These are phyloP conservation scores for Otus sunia DNA, from an alignment of 2,113 vertebrate genomes.

Conservation along the genomic window DNA sequence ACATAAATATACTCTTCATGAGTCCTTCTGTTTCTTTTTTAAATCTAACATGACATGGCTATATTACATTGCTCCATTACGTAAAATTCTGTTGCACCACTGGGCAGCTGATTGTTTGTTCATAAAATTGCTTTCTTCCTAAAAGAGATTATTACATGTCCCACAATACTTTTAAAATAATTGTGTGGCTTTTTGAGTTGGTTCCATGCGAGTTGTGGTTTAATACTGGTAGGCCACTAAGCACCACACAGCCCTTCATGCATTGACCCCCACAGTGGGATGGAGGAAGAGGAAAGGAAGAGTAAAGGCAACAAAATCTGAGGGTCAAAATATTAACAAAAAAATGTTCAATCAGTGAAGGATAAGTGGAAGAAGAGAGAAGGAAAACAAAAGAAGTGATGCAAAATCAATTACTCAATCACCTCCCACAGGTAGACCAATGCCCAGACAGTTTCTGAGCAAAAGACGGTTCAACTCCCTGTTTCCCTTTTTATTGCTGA, in stretches of 20 bases:
- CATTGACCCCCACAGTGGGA: background rate
- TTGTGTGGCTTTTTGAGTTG: background rate
- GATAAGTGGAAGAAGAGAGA: background rate
- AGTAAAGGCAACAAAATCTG: background rate
- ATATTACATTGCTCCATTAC: background rate
- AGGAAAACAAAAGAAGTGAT: background rate
- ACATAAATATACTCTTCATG: background rate
- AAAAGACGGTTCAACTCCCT: accelerated
- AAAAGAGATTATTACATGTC: background rate
- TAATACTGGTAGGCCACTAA: background rate
- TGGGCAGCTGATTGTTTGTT: background rate
- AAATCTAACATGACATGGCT: accelerated
- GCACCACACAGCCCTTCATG: background rate
- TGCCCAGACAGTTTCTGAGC: background rate
- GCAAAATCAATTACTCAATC: background rate
- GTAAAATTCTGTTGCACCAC: background rate
- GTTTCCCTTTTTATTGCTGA: background rate
- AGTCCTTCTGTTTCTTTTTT: background rate
- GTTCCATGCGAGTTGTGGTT: background rate
- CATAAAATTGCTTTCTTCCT: background rate
- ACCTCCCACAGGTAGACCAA: background rate
- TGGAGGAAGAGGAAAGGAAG: background rate
- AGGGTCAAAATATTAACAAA: background rate
- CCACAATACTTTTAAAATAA: background rate
- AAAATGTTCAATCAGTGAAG: background rate